Conservation (phyloP, 2,888 invertebrate species). For the Amorpha juglandis region DNA sequence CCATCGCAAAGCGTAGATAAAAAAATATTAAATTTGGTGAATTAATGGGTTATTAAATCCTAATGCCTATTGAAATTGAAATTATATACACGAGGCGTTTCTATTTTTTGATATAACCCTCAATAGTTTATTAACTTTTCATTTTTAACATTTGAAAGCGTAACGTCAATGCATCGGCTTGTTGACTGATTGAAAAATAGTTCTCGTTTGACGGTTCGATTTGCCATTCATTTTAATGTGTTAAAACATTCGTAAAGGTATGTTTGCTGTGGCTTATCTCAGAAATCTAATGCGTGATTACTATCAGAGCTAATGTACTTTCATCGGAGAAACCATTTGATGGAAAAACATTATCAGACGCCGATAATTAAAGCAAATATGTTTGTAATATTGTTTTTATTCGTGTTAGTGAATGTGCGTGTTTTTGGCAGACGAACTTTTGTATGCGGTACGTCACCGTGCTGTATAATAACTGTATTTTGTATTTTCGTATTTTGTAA, state of each 20-base stretch:
- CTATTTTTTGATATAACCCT: neutral
- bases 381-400: too few species aligned
- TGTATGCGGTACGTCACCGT: too few species aligned
- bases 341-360: neutral
- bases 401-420: too few species aligned
- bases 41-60: too few species aligned
- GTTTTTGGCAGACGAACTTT: too few species aligned
- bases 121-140: neutral
- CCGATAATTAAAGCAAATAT: too few species aligned
- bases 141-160: constrained; percentile 13
- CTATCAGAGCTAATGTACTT: constrained; percentile 10
- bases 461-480: too few species aligned
- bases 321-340: constrained; percentile 28
- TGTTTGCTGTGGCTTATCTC: constrained; percentile 10
- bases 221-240: constrained; percentile 22
- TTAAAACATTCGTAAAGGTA: constrained; percentile 12
- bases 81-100: constrained; percentile 11
- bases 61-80: constrained; percentile 1
- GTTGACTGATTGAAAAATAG: constrained; percentile 27
- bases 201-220: constrained; percentile 6
- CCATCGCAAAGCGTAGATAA: too few species aligned
- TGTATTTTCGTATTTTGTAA: too few species aligned
- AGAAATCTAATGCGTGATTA: constrained; percentile 3
- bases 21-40: too few species aligned
- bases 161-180: constrained; percentile 12